Conservation (phyloP, 2,888 invertebrate species). For the Hydrotaea diabolus region DNA sequence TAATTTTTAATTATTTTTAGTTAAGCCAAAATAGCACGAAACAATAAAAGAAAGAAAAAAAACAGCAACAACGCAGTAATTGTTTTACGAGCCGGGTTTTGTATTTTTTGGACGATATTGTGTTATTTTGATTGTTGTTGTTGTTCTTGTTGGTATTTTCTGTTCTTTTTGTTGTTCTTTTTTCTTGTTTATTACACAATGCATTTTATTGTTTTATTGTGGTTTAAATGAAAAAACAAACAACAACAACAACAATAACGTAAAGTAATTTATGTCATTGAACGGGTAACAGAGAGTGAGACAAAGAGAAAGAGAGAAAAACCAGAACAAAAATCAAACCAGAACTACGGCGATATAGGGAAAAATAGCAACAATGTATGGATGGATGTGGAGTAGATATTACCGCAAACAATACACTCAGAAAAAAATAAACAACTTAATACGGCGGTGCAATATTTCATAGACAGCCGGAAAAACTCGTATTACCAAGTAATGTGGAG, state of each 20-base stretch:
- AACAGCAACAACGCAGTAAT: not conserved
- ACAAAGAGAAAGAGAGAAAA: not conserved
- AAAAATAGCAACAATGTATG: too few species aligned
- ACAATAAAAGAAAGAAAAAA: not conserved
- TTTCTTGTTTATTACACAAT: conserved; percentile 20
- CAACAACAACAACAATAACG: not conserved
- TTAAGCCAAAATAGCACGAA: not conserved
- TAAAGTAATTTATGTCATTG: conserved; percentile 32
- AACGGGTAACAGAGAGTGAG: too few species aligned
- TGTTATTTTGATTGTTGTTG: not conserved
- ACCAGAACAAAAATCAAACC: not conserved
- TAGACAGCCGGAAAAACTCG: too few species aligned
- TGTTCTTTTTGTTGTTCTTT: not conserved
- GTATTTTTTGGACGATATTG: too few species aligned
- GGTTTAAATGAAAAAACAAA: conserved; percentile 15
- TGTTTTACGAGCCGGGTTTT: not conserved
- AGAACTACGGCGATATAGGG: not conserved
- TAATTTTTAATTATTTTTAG: not conserved
- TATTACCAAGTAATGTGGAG: too few species aligned
- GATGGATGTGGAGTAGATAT: not conserved
- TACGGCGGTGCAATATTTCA: too few species aligned
- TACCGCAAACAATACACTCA: not conserved
- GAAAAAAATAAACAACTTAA: not conserved
- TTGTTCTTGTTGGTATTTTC: not conserved
- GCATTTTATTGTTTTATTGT: conserved; percentile 33